Evolutionary conservation across 2,797 vertebrate species (phyloP).

Genomic region (Trachops cirrhosus): DNA sequence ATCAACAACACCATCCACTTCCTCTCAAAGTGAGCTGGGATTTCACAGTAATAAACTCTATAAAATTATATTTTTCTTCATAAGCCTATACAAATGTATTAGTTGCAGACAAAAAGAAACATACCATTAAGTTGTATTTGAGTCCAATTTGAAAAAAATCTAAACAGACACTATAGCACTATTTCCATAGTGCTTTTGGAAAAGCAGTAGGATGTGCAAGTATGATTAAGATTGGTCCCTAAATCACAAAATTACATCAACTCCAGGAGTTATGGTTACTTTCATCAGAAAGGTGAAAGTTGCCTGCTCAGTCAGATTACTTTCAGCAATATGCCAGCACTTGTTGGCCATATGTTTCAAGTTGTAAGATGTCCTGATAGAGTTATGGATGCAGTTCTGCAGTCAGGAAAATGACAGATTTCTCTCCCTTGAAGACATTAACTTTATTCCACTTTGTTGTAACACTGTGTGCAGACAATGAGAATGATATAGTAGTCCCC

Average conservation of each 20-base stretch:
- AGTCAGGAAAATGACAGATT: slow-evolving; percentile 71
- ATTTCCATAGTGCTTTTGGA: slow-evolving; percentile 65
- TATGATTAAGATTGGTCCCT: slow-evolving; percentile 57
- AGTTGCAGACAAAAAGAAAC: slow-evolving; percentile 26
- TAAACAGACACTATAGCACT: background rate
- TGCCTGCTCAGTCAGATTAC: slow-evolving; percentile 69
- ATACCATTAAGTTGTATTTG: slow-evolving; percentile 23
- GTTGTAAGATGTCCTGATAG: slow-evolving; percentile 68
- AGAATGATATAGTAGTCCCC: slow-evolving; percentile 60
- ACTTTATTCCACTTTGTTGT: slow-evolving; percentile 73
- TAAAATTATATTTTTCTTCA: background rate
- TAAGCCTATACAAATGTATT: slow-evolving; percentile 2
- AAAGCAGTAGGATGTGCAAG: slow-evolving; percentile 51
- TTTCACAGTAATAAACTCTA: background rate
- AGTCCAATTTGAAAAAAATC: background rate
- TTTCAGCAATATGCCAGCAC: slow-evolving; percentile 64
- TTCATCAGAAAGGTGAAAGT: slow-evolving; percentile 72
- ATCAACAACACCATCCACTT: background rate
- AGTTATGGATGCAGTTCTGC: slow-evolving; percentile 68
- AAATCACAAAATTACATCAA: slow-evolving; percentile 67
- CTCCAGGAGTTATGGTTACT: slow-evolving; percentile 67
- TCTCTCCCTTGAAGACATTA: slow-evolving; percentile 70
- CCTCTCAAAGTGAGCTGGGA: slow-evolving; percentile 17
- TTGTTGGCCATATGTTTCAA: slow-evolving; percentile 71
- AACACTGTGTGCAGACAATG: slow-evolving; percentile 67